A percentile compares a stretch with the other conserved stretches of the same genome.
Conservation (phyloP, 2,888 invertebrate genomes). For the Rotaria macrura region DNA sequence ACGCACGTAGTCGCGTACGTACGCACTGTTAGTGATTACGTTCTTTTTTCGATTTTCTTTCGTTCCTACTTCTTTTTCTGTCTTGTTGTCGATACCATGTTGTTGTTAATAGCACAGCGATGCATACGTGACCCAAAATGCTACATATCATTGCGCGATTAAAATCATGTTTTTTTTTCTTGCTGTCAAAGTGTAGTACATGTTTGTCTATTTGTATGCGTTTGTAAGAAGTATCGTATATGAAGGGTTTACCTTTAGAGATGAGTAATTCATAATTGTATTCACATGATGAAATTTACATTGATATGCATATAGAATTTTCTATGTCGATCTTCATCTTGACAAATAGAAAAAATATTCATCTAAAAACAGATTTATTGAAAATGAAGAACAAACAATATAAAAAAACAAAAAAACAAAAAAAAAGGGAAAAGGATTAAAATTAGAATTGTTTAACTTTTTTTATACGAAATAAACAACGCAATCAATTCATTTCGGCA, state of each 20-base stretch:
- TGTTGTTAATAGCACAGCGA: neutral
- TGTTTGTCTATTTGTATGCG: neutral
- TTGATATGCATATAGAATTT: too few relatives aligned
- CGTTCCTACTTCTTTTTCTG: neutral
- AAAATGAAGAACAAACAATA: neutral
- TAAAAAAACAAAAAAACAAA: neutral
- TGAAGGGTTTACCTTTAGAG: neutral
- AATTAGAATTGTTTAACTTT: neutral
- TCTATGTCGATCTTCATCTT: neutral
- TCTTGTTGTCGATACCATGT: neutral
- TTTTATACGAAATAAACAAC: neutral
- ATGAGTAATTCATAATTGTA: neutral
- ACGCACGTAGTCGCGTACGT: neutral
- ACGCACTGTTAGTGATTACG: neutral
- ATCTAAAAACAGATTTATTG: neutral
- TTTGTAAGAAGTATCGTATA: neutral
- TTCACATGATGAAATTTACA: neutral
- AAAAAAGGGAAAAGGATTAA: neutral
- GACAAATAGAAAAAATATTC: neutral
- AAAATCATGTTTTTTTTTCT: neutral
- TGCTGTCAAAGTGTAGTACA: neutral
- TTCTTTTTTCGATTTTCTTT: neutral
- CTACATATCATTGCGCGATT: neutral
- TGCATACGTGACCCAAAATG: neutral
- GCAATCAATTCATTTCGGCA: neutral